Evolutionary conservation across 2,888 invertebrate species (phyloP).

Genomic region (Cerastis leucographa): DNA sequence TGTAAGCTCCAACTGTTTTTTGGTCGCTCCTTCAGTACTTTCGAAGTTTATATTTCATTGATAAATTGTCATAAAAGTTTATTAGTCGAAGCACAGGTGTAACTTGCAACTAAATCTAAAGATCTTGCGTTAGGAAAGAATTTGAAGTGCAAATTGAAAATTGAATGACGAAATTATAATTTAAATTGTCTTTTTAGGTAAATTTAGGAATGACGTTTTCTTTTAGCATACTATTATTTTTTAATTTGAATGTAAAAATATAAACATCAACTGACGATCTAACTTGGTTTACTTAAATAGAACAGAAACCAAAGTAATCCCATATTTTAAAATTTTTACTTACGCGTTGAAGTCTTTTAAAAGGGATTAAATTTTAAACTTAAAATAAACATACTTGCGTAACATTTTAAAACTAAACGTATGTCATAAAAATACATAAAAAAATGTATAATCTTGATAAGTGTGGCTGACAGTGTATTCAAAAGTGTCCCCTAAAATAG

Average conservation of each 20-base stretch:
- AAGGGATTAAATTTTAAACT: conserved; percentile 69
- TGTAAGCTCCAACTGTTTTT: not conserved
- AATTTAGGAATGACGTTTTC: not conserved
- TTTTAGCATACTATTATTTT: too few relatives aligned
- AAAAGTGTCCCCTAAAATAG: conserved; percentile 16
- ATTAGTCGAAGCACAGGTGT: not conserved
- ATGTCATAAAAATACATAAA: not conserved
- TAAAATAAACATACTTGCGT: conserved; percentile 18
- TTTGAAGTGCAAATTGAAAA: not conserved
- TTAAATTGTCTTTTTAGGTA: not conserved
- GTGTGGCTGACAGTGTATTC: conserved; percentile 1
- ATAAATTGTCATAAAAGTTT: not conserved
- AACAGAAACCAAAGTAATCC: not conserved
- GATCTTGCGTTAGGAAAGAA: not conserved
- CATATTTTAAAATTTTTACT: conserved; percentile 4
- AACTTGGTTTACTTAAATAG: not conserved
- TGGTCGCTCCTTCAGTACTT: not conserved
- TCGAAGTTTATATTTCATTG: not conserved
- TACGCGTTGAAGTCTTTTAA: conserved; percentile 89
- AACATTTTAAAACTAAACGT: conserved; percentile 4
- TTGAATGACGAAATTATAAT: not conserved
- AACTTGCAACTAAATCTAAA: not conserved
- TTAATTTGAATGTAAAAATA: not conserved
- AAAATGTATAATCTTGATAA: conserved; percentile 4
- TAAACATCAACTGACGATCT: too few relatives aligned